These are phyloP conservation scores for Tanypteryx hageni DNA, from an alignment of 2,888 invertebrate species.

Conservation along the genomic window DNA sequence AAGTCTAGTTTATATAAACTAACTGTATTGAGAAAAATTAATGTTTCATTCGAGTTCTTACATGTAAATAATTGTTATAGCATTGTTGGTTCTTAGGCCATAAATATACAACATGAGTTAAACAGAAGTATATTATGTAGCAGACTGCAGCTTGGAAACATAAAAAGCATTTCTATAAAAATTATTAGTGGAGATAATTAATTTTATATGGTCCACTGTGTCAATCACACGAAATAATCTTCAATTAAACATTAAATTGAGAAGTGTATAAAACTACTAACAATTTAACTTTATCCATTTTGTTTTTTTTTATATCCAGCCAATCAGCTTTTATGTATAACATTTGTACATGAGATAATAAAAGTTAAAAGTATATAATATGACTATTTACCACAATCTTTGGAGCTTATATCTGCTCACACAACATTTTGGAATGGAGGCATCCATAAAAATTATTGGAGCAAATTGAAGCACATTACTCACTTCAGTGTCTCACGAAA, in stretches of 20 bases:
- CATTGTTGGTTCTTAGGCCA: slow-evolving; percentile 46
- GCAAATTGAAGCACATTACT: slow-evolving; percentile 44
- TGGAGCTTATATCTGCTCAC: slow-evolving; percentile 57
- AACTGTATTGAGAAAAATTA: slow-evolving; percentile 43
- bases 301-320: background rate
- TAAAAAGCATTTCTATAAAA: slow-evolving; percentile 40
- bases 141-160: background rate
- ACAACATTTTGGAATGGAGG: slow-evolving; percentile 57
- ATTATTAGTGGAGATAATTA: slow-evolving; percentile 55
- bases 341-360: slow-evolving; percentile 60
- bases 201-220: slow-evolving; percentile 54
- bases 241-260: slow-evolving; percentile 37
- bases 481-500: slow-evolving; percentile 34
- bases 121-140: slow-evolving; percentile 41
- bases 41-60: slow-evolving; percentile 14
- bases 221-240: slow-evolving; percentile 47
- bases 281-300: slow-evolving; percentile 12
- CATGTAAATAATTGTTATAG: slow-evolving; percentile 41
- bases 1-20: slow-evolving; percentile 36
- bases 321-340: slow-evolving; percentile 43
- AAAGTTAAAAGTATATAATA: slow-evolving; percentile 44
- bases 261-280: slow-evolving; percentile 36
- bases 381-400: slow-evolving; percentile 59
- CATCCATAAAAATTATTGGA: slow-evolving; percentile 58
- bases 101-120: slow-evolving; percentile 44